A percentile compares a stretch with the other conserved stretches of the same genome.
Conservation (phyloP, 2,797 vertebrate species). For the Microcaecilia unicolor region DNA sequence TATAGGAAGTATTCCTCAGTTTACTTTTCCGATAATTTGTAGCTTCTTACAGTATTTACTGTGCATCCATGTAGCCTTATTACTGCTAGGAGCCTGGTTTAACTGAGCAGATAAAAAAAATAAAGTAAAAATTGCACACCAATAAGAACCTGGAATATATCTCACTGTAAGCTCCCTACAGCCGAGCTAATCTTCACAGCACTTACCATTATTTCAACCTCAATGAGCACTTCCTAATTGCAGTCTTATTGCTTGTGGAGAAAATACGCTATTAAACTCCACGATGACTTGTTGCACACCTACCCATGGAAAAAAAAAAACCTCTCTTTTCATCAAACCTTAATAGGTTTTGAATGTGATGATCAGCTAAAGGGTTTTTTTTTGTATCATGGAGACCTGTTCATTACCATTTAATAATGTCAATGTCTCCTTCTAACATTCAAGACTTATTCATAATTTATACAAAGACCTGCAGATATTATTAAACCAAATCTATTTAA, state of each 20-base stretch:
- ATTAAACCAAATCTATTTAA: constrained; percentile 56
- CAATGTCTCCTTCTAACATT: constrained; percentile 40
- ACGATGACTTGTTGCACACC: constrained; percentile 58
- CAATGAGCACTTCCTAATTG: constrained; percentile 64
- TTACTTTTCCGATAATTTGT: constrained; percentile 60
- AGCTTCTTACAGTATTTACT: constrained; percentile 48
- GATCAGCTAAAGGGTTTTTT: constrained; percentile 33
- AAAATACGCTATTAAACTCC: constrained; percentile 64
- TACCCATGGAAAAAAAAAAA: constrained; percentile 23
- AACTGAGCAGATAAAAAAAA: constrained; percentile 63
- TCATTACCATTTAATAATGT: constrained; percentile 45
- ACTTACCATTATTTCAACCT: constrained; percentile 68
- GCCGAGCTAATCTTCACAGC: constrained; percentile 54
- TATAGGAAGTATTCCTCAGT: constrained; percentile 59
- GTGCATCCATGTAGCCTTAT: constrained; percentile 55
- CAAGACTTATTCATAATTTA: constrained; percentile 56
- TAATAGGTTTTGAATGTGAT: constrained; percentile 47
- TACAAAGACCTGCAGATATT: constrained; percentile 54
- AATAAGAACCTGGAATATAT: constrained; percentile 48
- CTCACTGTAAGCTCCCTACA: constrained; percentile 57
- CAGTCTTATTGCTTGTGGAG: constrained; percentile 60
- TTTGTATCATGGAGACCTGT: constrained; percentile 23
- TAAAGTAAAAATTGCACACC: constrained; percentile 64
- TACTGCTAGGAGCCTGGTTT: constrained; percentile 62
- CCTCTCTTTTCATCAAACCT: constrained; percentile 40